Evolutionary conservation across 2,797 vertebrate genomes (phyloP).

Genomic region (Sarcoramphus papa): DNA sequence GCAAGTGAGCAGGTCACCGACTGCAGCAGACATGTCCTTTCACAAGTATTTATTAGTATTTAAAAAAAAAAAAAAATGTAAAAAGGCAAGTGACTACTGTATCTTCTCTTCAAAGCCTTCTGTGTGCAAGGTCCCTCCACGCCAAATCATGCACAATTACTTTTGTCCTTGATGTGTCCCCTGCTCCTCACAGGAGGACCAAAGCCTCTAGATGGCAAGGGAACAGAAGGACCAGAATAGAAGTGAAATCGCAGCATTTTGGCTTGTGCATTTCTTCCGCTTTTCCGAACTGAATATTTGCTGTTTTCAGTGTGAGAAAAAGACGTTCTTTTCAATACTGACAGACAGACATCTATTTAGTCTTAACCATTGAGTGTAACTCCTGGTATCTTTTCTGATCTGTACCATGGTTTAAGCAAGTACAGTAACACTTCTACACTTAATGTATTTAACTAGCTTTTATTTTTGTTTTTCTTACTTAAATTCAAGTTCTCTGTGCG

Average conservation of each 20-base stretch:
- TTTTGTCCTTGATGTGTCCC: not conserved
- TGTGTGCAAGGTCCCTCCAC: not conserved
- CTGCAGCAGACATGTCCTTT: not conserved
- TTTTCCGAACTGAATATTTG: not conserved
- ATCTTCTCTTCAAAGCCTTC: not conserved
- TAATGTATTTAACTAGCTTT: not conserved
- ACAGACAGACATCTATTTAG: not conserved
- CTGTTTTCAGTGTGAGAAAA: not conserved
- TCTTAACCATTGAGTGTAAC: not conserved
- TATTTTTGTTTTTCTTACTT: not conserved
- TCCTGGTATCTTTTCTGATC: not conserved
- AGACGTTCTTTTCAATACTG: rapidly evolving
- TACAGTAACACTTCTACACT: not conserved
- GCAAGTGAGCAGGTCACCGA: not conserved
- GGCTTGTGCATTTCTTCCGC: not conserved
- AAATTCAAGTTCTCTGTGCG: rapidly evolving
- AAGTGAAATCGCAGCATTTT: not conserved
- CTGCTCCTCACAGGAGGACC: not conserved
- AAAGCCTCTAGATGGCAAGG: not conserved
- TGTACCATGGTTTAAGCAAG: not conserved
- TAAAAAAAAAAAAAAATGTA: not conserved
- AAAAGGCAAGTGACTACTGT: not conserved
- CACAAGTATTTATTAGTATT: not conserved
- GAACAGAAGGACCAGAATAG: not conserved
- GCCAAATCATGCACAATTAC: not conserved